phyloP scores from a whole-genome alignment of 2,888 invertebrate species.

The Frankliniella fusca region DNA sequence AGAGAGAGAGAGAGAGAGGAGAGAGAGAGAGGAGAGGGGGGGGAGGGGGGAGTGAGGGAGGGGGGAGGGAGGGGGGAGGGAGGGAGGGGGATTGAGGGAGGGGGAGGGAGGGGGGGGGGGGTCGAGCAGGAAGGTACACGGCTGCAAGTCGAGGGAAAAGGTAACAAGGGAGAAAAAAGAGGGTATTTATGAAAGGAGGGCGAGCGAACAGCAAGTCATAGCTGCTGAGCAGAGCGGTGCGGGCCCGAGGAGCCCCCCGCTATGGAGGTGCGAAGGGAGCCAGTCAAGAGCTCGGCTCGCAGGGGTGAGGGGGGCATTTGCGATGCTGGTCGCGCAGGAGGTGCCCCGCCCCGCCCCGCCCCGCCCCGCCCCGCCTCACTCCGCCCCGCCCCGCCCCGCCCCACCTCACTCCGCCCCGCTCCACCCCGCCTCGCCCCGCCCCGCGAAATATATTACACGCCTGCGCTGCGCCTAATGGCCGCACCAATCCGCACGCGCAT shows the following conservation, averaged over 20 bases:
- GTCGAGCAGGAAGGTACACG: neutral
- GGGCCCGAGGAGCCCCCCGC: too few relatives aligned
- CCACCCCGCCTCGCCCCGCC: neutral
- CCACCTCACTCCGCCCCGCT: neutral
- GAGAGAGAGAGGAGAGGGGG: neutral
- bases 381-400: neutral
- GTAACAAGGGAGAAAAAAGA: too few relatives aligned
- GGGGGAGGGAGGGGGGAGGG: neutral
- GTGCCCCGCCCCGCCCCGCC: neutral
- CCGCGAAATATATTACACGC: conserved; percentile 10
- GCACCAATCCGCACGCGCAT: too few relatives aligned
- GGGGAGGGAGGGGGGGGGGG: neutral
- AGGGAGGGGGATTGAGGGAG: neutral
- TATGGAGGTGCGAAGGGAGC: neutral
- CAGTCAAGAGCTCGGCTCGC: neutral
- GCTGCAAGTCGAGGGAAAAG: too few relatives aligned
- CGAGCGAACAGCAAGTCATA: too few relatives aligned
- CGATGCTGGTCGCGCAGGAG: neutral
- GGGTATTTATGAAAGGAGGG: too few relatives aligned
- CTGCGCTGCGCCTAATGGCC: neutral
- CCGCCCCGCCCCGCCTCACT: neutral
- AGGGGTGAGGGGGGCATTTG: neutral
- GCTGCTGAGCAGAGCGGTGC: too few relatives aligned
- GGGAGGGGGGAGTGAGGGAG: neutral
- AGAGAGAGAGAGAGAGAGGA: conserved; percentile 19